Evolutionary conservation across 2,797 vertebrate species (phyloP), one percentile per base, ranked within the genome.

Genomic region (Ibycter americanus): DNA sequence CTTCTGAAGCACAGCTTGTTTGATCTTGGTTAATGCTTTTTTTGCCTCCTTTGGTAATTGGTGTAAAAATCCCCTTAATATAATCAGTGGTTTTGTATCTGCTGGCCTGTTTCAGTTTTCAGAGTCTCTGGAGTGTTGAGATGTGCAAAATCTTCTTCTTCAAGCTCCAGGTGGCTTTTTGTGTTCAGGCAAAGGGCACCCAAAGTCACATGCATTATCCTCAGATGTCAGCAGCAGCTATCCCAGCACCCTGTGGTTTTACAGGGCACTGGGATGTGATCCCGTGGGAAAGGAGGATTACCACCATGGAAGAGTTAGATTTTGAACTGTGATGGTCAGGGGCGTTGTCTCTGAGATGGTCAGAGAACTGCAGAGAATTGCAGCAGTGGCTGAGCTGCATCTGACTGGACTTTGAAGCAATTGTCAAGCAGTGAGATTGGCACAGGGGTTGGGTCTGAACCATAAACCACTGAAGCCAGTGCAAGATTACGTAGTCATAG

Each of bases 21-120:
- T 92, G 70, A 92, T 95, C 86, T 83, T 74, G 13, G n/a, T 47
- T 94, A 82, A 67, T 85, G 42, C 15, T 55, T 90, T 85, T 83
- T 89, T 77, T 77, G 44, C 56, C 31, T 83, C 42, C 40, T 82
- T 85, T 77, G 54, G 63, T 79, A 93, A 79, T 44, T 89, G 71
- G 59, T 83, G 32, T 74, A 71, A 85, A 85, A 96, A 77, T 66
- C 51, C 79, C 54, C 71, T 87, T 83, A 62, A 78, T 83, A 67
- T 54, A 68, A 59, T 71, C 61, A 36, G 26, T 59, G 18, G 40
- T 79, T 84, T 96, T 44, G 6, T 89, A 68, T 91, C 79, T 94
- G 51, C 34, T 96, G 83, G 44, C 77, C 61, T 80, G 0, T 54
- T 95, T 87, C 46, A 49, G 38, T 66, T 90, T 87, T 95, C 74